Base-by-base conservation (phyloP, 1,140 invertebrate species). In the Drosophila orosa region DNA sequence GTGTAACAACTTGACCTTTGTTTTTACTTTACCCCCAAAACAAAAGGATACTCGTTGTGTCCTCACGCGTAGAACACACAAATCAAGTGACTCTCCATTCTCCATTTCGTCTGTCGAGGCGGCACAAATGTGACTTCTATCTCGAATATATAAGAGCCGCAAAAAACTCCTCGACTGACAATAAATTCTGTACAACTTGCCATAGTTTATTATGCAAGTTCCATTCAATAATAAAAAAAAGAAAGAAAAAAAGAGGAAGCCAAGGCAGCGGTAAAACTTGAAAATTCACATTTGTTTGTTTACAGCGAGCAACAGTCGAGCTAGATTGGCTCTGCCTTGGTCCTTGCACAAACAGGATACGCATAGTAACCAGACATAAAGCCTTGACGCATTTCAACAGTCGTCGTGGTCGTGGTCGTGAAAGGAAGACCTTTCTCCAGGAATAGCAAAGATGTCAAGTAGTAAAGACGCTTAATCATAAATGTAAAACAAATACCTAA, bases 281-380 rank as follows among this genome's bases (percentile, higher is more conserved):
- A 39, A 68, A 72, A 15, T 69, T 72, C 68, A 68, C 57, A 72
- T 72, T 72, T 72, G 68, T 68, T 72, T 72, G 54, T 72, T 72
- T 72, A 72, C 60, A 66, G 29, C 60, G 59, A n/a, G n/a, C 59
- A 35, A 44, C 19, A 44, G 62, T 45, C 24, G 15, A 35, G 50
- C 52, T 47, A 47, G 52, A 40, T 72, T 67, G 50, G 24, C 47
- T 31, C 17, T 3, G 29, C 5, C 29, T 52, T 3, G 48, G 29
- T 52, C 31, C 19, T 54, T 35, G 31, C 31, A 54, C 27, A 19
- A 31, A 33, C 27, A 22, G 48, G 48, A 33, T 50, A 15, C 29
- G 48, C 29, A 33, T 33, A 15, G 48, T 33, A 50, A 50, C 29
- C 48, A 54, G 50, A 24, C 50, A 13, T n/a, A 35, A 54, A 24